Base-by-base conservation (phyloP, 2,888 invertebrate species). In the Bombylius major region DNA sequence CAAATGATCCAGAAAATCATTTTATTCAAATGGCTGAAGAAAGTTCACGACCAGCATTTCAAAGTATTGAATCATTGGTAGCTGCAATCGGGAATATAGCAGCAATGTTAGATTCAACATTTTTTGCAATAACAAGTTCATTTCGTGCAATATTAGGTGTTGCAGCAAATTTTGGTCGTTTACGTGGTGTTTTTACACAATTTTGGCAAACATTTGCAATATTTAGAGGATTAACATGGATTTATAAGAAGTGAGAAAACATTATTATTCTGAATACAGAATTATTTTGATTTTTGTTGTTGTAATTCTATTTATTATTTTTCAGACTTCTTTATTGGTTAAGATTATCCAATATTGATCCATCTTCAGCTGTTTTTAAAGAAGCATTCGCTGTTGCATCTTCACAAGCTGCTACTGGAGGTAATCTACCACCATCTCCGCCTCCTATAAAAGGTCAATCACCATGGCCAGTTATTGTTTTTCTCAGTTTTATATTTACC, bases 21-120 rank as follows among this genome's bases (percentile, higher is more conserved):
- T 89, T 95, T 67, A 83, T 91, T 53, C 89, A 90, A 70, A 78
- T 89, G 67, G 95, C 94, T 0, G 94, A 95, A 73, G 94, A 94
- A 64, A 89, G 85, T 65, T 90, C 95, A 0, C 78, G 95, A 50
- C 88, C 89, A 56, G 92, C 98, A 8, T 98, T 98, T 72, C 89
- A 95, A 66, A 93, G 92, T 13, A 92, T 98, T 62, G 95, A 97
- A 73, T 87, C 92, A 53, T 78, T 96, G 31, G 91, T 95, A 4
- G 83, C 87, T 63, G 93, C 97, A 1, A 89, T 97, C 62, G 87
- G 89, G 23, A 95, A 97, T 53, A 83, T 98, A 4, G 90, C 95
- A 4, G 90, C 94, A 82, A 95, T 98, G 93, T 73, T 98, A 56
- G 97, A 97, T 68, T 96, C 95, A 32, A 96, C 97, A 49, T 96